Conservation (phyloP, 2,888 invertebrate genomes). For the Lithosia quadra region DNA sequence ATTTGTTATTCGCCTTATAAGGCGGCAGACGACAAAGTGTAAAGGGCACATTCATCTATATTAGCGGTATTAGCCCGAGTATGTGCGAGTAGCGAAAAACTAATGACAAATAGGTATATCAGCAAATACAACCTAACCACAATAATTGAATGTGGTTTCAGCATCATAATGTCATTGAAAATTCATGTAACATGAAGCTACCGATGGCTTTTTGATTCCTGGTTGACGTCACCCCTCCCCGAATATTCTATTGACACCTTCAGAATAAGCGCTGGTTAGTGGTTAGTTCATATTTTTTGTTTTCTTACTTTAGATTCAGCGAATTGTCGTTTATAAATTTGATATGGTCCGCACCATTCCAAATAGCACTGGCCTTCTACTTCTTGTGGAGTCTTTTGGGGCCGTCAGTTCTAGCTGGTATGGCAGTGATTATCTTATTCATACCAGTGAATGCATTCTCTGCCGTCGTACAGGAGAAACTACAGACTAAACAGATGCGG, state of each 20-base stretch:
- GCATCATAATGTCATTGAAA: too few relatives aligned
- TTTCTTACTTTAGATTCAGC: slow-evolving; percentile 84
- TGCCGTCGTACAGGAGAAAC: slow-evolving; percentile 90
- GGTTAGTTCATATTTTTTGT: not conserved
- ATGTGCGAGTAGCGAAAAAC: too few relatives aligned
- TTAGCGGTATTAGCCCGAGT: too few relatives aligned
- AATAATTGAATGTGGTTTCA: too few relatives aligned
- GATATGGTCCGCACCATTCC: slow-evolving; percentile 94
- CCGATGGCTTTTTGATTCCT: not conserved
- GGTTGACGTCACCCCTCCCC: not conserved
- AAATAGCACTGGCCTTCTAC: slow-evolving; percentile 92
- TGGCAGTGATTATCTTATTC: slow-evolving; percentile 95
- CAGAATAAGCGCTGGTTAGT: not conserved
- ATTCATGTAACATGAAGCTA: not conserved
- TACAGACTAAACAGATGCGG: slow-evolving; percentile 94
- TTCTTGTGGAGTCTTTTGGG: slow-evolving; percentile 92
- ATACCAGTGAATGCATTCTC: slow-evolving; percentile 94
- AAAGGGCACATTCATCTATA: too few relatives aligned
- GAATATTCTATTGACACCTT: not conserved
- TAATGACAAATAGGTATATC: too few relatives aligned
- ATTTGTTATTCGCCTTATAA: too few relatives aligned
- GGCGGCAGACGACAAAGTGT: too few relatives aligned
- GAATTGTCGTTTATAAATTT: slow-evolving; percentile 91
- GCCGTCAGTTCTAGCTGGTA: slow-evolving; percentile 94
- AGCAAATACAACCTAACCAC: too few relatives aligned